Percentiles rank a stretch among this genome's conserved stretches.
phyloP scores from a whole-genome alignment of 2,888 invertebrate genomes.

The Clostera curtula region DNA sequence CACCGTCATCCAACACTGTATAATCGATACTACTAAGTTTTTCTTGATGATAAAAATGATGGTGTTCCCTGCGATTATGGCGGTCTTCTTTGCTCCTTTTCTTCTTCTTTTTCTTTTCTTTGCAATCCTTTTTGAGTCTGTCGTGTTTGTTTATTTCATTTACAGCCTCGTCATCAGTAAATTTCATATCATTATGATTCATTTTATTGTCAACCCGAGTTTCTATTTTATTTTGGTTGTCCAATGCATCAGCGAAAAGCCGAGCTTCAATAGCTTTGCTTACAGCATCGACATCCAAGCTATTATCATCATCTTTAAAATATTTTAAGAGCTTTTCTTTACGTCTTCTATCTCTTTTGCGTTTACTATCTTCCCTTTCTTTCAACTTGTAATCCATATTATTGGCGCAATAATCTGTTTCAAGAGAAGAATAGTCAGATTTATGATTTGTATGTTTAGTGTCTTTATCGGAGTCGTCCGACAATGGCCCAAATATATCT shows the following conservation, averaged over 20 bases:
- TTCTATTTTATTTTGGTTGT: conserved; percentile 47
- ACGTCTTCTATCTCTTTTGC: conserved; percentile 78
- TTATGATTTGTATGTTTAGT: conserved; percentile 30
- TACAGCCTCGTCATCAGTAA: conserved; percentile 59
- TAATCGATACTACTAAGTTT: conserved; percentile 48
- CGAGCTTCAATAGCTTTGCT: conserved; percentile 89
- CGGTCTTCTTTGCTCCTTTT: conserved; percentile 88
- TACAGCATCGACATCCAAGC: conserved; percentile 86
- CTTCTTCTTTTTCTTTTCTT: conserved; percentile 89
- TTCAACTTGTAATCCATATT: conserved; percentile 41
- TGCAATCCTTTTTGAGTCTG: conserved; percentile 74
- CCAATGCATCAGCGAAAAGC: conserved; percentile 79
- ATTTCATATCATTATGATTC: conserved; percentile 66
- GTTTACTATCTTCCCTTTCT: conserved; percentile 71
- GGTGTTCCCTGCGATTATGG: conserved; percentile 79
- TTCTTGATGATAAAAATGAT: conserved; percentile 78
- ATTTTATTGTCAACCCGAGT: conserved; percentile 27
- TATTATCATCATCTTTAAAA: conserved; percentile 82
- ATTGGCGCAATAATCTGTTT: conserved; percentile 24
- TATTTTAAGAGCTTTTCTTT: conserved; percentile 77
- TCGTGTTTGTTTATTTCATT: conserved; percentile 31
- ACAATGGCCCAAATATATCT: conserved; percentile 90
- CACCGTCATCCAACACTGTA: conserved; percentile 25
- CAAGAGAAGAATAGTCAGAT: conserved; percentile 35
- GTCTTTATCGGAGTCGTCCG: conserved; percentile 79